These are phyloP conservation scores for Neosalanx taihuensis DNA, from an alignment of 2,797 vertebrate species.

Conservation along the genomic window DNA sequence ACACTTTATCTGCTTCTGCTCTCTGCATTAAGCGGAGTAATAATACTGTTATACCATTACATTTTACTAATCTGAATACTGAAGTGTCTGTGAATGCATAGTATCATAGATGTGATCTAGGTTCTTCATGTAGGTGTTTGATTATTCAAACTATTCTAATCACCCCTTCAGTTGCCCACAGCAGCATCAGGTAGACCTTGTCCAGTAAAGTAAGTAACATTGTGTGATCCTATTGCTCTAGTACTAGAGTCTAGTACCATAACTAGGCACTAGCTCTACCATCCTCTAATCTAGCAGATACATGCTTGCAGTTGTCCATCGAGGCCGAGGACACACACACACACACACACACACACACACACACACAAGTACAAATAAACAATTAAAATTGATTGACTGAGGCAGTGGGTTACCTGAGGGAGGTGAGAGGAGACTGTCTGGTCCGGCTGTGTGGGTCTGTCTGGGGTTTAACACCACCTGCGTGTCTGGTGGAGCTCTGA, in stretches of 20 bases:
- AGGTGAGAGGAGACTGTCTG: constrained; percentile 22
- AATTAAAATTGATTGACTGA: not conserved
- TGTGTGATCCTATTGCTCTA: too few relatives aligned
- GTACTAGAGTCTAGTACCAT: too few relatives aligned
- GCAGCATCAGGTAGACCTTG: not conserved
- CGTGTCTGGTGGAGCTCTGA: constrained; percentile 15
- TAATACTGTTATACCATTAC: not conserved
- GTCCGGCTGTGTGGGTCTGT: not conserved
- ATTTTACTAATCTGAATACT: not conserved
- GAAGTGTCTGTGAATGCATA: not conserved
- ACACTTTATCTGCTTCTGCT: constrained; percentile 39
- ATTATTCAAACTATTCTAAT: not conserved
- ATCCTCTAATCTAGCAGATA: not conserved
- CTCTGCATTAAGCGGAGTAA: not conserved
- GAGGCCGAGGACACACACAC: not conserved
- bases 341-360: not conserved
- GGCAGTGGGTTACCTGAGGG: constrained; percentile 51
- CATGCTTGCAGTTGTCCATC: not conserved
- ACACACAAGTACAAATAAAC: not conserved
- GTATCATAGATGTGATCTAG: not conserved
- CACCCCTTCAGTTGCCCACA: not conserved
- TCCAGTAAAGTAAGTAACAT: not conserved
- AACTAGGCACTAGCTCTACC: not conserved
- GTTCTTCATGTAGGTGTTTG: not conserved
- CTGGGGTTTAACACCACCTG: constrained; percentile 7